Evolutionary conservation across 2,113 vertebrate genomes (phyloP), one percentile per base, ranked within the genome.

Genomic region (Damaliscus lunatus): DNA sequence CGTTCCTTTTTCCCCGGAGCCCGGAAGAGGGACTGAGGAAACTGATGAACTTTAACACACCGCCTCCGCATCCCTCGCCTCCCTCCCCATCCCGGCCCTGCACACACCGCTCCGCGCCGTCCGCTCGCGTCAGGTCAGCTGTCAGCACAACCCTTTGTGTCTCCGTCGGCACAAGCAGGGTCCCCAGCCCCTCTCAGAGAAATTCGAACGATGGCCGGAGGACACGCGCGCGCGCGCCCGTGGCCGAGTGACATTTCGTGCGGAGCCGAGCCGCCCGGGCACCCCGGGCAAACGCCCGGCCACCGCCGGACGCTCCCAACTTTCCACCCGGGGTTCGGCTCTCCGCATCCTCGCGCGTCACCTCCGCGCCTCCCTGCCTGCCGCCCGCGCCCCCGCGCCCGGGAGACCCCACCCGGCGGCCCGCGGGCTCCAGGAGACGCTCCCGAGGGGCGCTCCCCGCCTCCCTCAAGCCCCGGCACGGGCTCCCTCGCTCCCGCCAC

Each of bases 141-240:
- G 98, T 98, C 98, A 98, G 82, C 86, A 33, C 88, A 33, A 55
- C 55, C 93, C 97, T 98, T 98, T 98, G 98, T 97, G 94, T 92
- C 86, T 91, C 97, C 7, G 59, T 91, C 93, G 13, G 77, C 87
- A 15, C 11, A 8, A 52, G 33, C 59, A 86, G 5, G 83, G 67
- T 89, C 81, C 88, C 23, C 33, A 7, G 57, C 59, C 52, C 15
- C 96, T 84, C 92, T 9, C 85, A 3, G 86, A 43, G 36, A 91
- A 40, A 67, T 25, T 84, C 84, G 59, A 93, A 60, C 2, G 96
- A 53, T 6, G 90, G 80, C 81, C 59, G 71, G 77, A 93, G 83
- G n/a, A 48, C 82, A 3, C 40, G 57, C 94, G 92, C 82, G 92
- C 81, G 94, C 82, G 67, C 83, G 88, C 94, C 57, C 31, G 81